Percentiles rank a stretch among this genome's conserved stretches.
Conservation (phyloP, 2,113 vertebrate species). For the Chionodraco myersi region DNA sequence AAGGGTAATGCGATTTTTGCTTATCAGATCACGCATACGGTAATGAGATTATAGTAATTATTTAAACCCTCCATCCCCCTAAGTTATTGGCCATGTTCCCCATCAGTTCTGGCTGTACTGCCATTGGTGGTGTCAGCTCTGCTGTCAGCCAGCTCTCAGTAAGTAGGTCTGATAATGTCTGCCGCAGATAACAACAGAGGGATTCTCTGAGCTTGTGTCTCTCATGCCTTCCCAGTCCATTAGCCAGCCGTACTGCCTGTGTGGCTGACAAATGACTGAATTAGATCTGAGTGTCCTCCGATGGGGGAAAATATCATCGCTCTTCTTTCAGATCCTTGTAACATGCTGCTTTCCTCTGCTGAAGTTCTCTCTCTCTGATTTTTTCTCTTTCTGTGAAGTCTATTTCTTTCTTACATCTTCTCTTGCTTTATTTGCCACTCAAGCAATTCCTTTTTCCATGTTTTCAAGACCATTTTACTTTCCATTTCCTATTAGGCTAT, state of each 20-base stretch:
- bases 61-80: slow-evolving; percentile 31
- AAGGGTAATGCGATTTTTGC: slow-evolving; percentile 24
- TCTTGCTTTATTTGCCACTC: slow-evolving; percentile 29
- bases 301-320: not conserved
- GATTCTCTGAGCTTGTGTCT: slow-evolving; percentile 62
- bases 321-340: slow-evolving; percentile 39
- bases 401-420: slow-evolving; percentile 24
- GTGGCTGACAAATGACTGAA: slow-evolving; percentile 65
- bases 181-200: slow-evolving; percentile 61
- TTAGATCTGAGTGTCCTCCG: slow-evolving; percentile 55
- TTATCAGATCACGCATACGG: slow-evolving; percentile 44
- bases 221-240: slow-evolving; percentile 67
- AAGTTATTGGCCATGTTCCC: slow-evolving; percentile 35
- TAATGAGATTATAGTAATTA: slow-evolving; percentile 44
- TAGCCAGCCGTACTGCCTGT: slow-evolving; percentile 52
- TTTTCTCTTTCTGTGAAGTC: slow-evolving; percentile 40
- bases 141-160: slow-evolving; percentile 54
- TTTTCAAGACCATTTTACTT: slow-evolving; percentile 4
- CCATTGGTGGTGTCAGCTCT: slow-evolving; percentile 34
- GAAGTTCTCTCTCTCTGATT: slow-evolving; percentile 29
- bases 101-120: slow-evolving; percentile 26
- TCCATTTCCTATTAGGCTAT: not conserved
- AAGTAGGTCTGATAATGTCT: slow-evolving; percentile 69
- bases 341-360: slow-evolving; percentile 32
- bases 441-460: slow-evolving; percentile 8